Base-by-base conservation (phyloP, 2,797 vertebrate genomes). In the Onychomys torridus region DNA sequence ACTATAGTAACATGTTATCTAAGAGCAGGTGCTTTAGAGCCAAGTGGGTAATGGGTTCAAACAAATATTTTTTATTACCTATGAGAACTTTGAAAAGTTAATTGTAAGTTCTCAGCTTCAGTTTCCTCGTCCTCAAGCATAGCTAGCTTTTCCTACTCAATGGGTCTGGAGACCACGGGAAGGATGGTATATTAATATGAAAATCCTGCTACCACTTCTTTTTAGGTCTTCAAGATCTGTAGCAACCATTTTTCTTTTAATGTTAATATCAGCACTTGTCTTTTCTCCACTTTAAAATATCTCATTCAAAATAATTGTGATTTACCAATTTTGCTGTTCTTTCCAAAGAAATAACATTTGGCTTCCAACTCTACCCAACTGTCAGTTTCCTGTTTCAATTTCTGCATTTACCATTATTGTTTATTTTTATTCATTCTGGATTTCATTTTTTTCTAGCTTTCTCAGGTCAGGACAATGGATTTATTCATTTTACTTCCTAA, bases 331-430 rank as follows among this genome's bases (percentile, higher is more conserved):
- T 86, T 85, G 34, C 63, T 91, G 49, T 46, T 46, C 25, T 89
- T 93, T 61, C 69, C 12, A 84, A 78, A 85, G 7, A 94, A 95
- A 76, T 40, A 43, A 46, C 57, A 69, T 91, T 89, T 84, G 63
- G 46, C 40, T 43, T 95, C 84, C 25, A 84, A 52, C 13, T 87
- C 88, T 91, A 81, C 29, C 83, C 27, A 78, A 1, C 52, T 81
- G 37, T 90, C 12, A 27, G 32, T 55, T 96, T 91, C 86, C 34
- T n/a, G n/a, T n/a, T n/a, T n/a, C n/a, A n/a, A n/a, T n/a, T n/a
- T n/a, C n/a, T 73, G 46, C 43, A 73, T 69, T 75, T 37, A 55
- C 29, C 0, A 5, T 67, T 69, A 37, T 37, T 59, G 0, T n/a
- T 76, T 57, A 13, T 32, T 77, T 61, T 29, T 63, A 52, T 65